Percentiles rank a stretch among this genome's conserved stretches.
Conservation (phyloP, 1,140 invertebrate species). For the Drosophila cardini region DNA sequence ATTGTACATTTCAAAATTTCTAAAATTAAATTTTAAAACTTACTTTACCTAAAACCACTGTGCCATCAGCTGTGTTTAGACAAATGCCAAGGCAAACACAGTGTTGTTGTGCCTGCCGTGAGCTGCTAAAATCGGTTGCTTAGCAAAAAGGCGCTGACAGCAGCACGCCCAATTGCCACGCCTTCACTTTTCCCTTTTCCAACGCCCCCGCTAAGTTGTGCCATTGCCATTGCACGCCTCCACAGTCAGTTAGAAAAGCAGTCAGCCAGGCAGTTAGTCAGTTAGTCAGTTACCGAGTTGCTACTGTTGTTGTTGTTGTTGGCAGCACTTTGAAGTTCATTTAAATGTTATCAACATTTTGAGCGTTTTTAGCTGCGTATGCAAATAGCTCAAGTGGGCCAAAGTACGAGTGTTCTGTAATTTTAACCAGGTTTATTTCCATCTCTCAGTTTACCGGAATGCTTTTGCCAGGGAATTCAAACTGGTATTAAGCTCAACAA, state of each 20-base stretch:
- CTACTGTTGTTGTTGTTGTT: too few species aligned
- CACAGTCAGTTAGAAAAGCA: neutral
- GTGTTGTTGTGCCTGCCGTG: slow-evolving; percentile 9
- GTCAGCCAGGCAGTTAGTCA: slow-evolving; percentile 41
- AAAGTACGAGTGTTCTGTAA: slow-evolving; percentile 35
- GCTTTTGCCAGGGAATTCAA: neutral
- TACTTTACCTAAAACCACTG: slow-evolving; percentile 15
- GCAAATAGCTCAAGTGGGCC: slow-evolving; percentile 73
- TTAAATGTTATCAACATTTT: slow-evolving; percentile 82
- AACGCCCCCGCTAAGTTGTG: neutral
- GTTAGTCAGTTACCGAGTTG: slow-evolving; percentile 28
- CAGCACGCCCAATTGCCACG: slow-evolving; percentile 17
- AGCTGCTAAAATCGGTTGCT: slow-evolving; percentile 42
- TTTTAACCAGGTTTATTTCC: neutral
- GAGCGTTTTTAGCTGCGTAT: slow-evolving; percentile 71
- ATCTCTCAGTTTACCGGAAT: neutral
- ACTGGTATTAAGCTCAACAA: neutral
- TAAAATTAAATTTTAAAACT: neutral
- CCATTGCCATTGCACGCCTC: slow-evolving; percentile 9
- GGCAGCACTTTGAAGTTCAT: slow-evolving; percentile 82
- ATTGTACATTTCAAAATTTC: too few species aligned
- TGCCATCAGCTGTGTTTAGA: slow-evolving; percentile 36
- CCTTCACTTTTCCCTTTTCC: neutral
- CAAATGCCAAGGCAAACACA: slow-evolving; percentile 24
- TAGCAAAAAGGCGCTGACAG: slow-evolving; percentile 32